Conservation (phyloP, 2,888 invertebrate genomes). For the Quadroppia sp. region DNA sequence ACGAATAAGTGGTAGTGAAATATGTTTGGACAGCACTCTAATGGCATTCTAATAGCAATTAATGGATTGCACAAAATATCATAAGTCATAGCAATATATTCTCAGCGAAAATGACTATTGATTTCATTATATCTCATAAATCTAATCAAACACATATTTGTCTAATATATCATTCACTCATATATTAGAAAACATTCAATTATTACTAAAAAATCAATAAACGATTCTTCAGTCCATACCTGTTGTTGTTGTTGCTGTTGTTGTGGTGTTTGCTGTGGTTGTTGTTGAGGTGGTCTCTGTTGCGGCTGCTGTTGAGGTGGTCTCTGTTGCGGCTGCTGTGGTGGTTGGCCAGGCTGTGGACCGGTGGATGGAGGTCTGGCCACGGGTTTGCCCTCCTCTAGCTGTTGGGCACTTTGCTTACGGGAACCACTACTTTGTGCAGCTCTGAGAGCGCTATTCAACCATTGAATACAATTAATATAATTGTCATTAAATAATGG, state of each 20-base stretch:
- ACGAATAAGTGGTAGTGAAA: too few relatives aligned
- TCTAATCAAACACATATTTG: too few relatives aligned
- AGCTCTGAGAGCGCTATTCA: slow-evolving; percentile 24
- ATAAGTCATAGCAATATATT: too few relatives aligned
- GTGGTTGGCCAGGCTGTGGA: slow-evolving; percentile 40
- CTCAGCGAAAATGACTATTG: too few relatives aligned
- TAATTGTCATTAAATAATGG: not conserved
- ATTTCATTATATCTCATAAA: too few relatives aligned
- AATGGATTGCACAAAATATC: too few relatives aligned
- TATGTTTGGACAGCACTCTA: too few relatives aligned
- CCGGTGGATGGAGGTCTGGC: slow-evolving; percentile 23
- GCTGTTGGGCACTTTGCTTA: slow-evolving; percentile 47
- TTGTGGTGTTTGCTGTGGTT: slow-evolving; percentile 19
- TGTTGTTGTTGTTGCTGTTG: slow-evolving; percentile 35
- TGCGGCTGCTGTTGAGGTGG: slow-evolving; percentile 32
- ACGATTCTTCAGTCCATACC: not conserved
- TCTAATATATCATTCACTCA: too few relatives aligned
- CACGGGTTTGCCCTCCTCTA: slow-evolving; percentile 46
- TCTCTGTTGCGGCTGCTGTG: slow-evolving; percentile 37
- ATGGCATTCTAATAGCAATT: too few relatives aligned
- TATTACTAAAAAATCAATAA: not conserved
- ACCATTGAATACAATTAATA: not conserved
- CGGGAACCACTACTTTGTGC: slow-evolving; percentile 37
- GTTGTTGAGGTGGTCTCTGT: slow-evolving; percentile 34
- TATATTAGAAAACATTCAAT: too few relatives aligned